Conservation (phyloP, 1,140 invertebrate genomes). For the Microplitis demolitor region DNA sequence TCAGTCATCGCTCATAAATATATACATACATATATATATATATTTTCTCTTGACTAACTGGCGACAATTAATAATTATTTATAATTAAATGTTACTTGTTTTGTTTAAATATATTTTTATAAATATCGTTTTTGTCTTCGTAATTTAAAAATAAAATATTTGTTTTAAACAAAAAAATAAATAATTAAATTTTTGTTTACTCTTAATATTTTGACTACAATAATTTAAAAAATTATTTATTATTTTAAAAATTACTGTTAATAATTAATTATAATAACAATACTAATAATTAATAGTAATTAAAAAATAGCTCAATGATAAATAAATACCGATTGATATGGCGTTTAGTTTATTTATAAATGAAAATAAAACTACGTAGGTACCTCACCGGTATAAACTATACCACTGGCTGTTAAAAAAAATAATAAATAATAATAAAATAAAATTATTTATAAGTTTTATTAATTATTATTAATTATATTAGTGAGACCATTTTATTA, state of each 20-base stretch:
- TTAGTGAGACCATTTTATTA: conserved; percentile 4
- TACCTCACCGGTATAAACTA: conserved; percentile 63
- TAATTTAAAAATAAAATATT: background rate
- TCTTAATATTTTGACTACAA: no score
- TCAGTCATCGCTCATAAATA: background rate
- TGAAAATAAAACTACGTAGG: conserved; percentile 58
- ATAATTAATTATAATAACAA: background rate
- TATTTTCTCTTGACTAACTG: background rate
- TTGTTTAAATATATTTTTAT: background rate
- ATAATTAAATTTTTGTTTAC: background rate
- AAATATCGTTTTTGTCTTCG: background rate
- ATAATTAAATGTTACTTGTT: no score
- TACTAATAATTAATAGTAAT: background rate
- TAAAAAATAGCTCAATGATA: background rate
- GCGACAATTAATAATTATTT: no score
- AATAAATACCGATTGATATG: conserved; percentile 7
- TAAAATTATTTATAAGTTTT: conserved; percentile 61
- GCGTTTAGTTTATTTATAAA: conserved; percentile 21
- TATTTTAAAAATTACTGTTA: background rate
- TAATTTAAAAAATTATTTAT: no score
- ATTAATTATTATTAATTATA: conserved; percentile 36
- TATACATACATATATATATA: no score
- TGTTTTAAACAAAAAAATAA: background rate
- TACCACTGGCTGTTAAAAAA: conserved; percentile 61
- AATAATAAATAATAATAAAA: conserved; percentile 30